These are phyloP conservation scores for Rhagium mordax DNA, from an alignment of 2,888 invertebrate genomes.

Conservation along the genomic window DNA sequence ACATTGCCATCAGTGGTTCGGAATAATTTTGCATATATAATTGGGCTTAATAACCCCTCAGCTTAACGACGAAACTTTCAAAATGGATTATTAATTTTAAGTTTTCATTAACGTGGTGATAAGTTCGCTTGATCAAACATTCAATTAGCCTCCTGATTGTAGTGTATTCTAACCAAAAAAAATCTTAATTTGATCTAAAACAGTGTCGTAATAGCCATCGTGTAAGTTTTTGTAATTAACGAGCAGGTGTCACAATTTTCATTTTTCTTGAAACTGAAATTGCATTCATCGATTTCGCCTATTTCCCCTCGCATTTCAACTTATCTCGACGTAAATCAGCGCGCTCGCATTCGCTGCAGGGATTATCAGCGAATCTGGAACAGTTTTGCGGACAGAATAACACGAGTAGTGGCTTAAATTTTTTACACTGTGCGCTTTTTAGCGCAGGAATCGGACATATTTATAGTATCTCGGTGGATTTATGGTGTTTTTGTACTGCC, in stretches of 20 bases:
- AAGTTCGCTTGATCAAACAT: neutral
- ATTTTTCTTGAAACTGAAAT: conserved; percentile 1
- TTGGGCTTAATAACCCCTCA: conserved; percentile 53
- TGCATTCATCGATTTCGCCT: conserved; percentile 37
- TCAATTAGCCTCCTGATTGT: neutral
- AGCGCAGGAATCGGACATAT: conserved; percentile 54
- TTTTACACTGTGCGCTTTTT: conserved; percentile 45
- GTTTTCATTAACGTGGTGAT: conserved; percentile 43
- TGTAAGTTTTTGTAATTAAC: neutral
- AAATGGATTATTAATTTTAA: conserved; percentile 57
- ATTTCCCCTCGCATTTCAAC: conserved; percentile 26
- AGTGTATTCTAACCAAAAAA: too few species aligned
- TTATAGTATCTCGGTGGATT: conserved; percentile 57
- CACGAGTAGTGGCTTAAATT: conserved; percentile 48
- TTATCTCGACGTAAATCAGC: conserved; percentile 49
- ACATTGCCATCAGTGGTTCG: conserved; percentile 49
- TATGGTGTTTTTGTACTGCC: conserved; percentile 59
- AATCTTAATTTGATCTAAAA: neutral
- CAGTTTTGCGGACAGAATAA: conserved; percentile 52
- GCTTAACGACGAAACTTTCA: conserved; percentile 56
- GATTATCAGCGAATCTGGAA: conserved; percentile 58
- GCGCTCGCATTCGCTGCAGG: conserved; percentile 46
- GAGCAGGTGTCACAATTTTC: neutral
- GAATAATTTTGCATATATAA: conserved; percentile 60
- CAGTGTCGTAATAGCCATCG: neutral